Evolutionary conservation across 1,140 invertebrate genomes (phyloP), one percentile per base, ranked within the genome.

Genomic region (Pachyrhynchus sulphureomaculatus): DNA sequence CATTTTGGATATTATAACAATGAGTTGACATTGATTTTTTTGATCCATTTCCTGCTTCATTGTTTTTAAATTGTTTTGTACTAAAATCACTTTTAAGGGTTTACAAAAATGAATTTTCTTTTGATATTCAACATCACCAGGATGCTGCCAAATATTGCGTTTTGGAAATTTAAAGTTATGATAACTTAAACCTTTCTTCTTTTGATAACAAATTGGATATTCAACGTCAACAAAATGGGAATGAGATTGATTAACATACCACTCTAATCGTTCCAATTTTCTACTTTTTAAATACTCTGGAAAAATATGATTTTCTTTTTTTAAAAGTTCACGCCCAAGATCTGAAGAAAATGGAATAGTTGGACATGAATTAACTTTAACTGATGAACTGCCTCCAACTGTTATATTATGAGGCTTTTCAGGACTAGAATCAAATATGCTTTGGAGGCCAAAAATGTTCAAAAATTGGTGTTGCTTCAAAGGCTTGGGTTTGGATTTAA

Each of bases 311-410:
- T 64, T 64, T 23, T 65, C 64, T 23, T 53, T 61, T 64, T 51
- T 59, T 12, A 66, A 55, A 10, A 69, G 24, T 33, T 48, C 13
- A 33, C 47, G 37, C 15, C 69, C 69, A n/a, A 69, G 21, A 29
- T 69, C 64, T 6, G 69, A 71, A 18, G 68, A 68, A 42, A 71
- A 52, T 5, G 69, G 69, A 33, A 69, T 66, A 21, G 44, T 23
- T 44, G 56, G 12, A 23, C 39, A 48, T 18, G 42, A 52, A 18
- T 20, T 56, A 41, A 68, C 41, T 62, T 49, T 62, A 32, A 53
- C 36, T 32, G 42, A 9, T 9, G 18, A 8, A 26, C 5, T 15
- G 29, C 4, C 52, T 26, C 4, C 52, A 24, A 48, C 29, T 15
- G 13, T 26, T 44, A 42, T 52, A 9, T 13, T 4, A 12, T 17